Evolutionary conservation across 2,113 vertebrate species (phyloP).

Genomic region (Gasterosteus aculeatus): DNA sequence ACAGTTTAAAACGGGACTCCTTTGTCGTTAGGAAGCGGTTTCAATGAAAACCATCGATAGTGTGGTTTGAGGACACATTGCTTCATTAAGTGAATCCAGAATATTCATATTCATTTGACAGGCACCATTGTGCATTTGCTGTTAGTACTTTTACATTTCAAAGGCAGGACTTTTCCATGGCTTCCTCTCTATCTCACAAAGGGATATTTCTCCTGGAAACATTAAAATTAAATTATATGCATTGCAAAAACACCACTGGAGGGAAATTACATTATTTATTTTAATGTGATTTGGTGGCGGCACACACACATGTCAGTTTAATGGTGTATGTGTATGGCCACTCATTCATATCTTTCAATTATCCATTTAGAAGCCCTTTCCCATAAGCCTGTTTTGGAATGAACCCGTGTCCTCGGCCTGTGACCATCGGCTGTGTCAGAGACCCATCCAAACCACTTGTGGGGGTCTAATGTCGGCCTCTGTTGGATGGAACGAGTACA

Average conservation of each 20-base stretch:
- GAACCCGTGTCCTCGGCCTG: constrained; percentile 26
- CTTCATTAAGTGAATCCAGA: background rate
- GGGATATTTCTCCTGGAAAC: background rate
- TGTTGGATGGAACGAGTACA: constrained; percentile 44
- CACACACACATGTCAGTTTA: background rate
- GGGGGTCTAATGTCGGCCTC: constrained; percentile 53
- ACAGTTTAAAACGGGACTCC: too few species aligned
- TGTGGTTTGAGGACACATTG: background rate
- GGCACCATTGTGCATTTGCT: background rate
- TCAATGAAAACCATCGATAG: background rate
- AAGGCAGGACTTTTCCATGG: background rate
- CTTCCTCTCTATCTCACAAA: background rate
- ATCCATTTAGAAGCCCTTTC: constrained; percentile 37
- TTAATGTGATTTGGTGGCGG: background rate
- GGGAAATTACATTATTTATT: background rate
- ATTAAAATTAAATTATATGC: constrained; percentile 17
- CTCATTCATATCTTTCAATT: constrained; percentile 17
- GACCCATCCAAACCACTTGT: constrained; percentile 40
- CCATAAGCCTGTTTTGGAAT: constrained; percentile 43
- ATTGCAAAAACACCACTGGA: background rate
- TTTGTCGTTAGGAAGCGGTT: background rate
- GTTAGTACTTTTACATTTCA: background rate
- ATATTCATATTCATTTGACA: background rate
- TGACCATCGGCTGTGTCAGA: constrained; percentile 41
- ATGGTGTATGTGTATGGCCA: background rate